Percentiles rank a stretch among this genome's conserved stretches.
Evolutionary conservation across 2,797 vertebrate genomes (phyloP).

Genomic region (Xyrichtys novacula): DNA sequence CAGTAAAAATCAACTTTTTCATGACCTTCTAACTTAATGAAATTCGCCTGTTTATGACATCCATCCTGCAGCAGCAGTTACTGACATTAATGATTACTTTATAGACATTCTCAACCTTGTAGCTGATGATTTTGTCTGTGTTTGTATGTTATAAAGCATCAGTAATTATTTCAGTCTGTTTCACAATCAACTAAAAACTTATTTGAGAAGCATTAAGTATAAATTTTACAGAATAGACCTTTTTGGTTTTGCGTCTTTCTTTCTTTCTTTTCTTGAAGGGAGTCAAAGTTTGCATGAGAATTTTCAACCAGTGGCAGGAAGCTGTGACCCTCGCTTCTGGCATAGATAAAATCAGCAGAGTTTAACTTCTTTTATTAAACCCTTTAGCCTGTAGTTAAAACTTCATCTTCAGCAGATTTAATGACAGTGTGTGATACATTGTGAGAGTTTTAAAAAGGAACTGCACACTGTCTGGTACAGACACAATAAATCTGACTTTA

Average conservation of each 20-base stretch:
- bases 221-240: neutral
- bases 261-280: neutral
- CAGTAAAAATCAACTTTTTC: no score
- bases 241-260: neutral
- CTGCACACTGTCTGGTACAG: constrained; percentile 34
- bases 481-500: constrained; percentile 48
- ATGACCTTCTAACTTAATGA: no score
- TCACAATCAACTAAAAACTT: neutral
- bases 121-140: no score
- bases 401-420: neutral
- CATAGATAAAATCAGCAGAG: constrained; percentile 6
- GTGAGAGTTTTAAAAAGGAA: constrained; percentile 13
- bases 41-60: no score
- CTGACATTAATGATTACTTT: no score
- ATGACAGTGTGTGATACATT: neutral
- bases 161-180: neutral
- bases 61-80: no score
- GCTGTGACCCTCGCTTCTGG: constrained; percentile 43
- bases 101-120: no score
- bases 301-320: constrained; percentile 55
- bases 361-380: constrained; percentile 35
- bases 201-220: neutral
- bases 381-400: neutral
- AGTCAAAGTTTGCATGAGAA: neutral
- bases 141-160: neutral